Evolutionary conservation across 2,888 invertebrate species (phyloP).

Genomic region (Tiliacea aurago): DNA sequence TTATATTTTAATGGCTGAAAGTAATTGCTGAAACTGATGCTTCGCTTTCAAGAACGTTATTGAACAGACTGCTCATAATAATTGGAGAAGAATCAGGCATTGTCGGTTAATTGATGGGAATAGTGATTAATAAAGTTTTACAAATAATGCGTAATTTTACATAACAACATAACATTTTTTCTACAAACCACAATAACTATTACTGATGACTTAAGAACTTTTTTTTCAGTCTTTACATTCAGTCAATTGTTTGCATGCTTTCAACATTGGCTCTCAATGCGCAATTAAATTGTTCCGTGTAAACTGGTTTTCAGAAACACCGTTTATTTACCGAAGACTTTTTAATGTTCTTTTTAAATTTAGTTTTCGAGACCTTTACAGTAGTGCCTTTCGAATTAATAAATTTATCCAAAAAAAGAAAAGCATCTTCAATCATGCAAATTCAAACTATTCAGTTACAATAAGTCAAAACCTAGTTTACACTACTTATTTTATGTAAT

Average conservation of each 20-base stretch:
- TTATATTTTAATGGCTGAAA: conserved; percentile 54
- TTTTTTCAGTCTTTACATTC: not conserved
- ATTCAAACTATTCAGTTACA: not conserved
- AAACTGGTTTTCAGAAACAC: not conserved
- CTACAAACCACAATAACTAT: no score
- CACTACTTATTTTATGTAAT: not conserved
- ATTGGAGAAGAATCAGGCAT: no score
- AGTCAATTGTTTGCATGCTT: not conserved
- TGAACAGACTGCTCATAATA: conserved; percentile 19
- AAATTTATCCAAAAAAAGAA: not conserved
- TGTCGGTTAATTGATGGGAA: no score
- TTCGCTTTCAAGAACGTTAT: conserved; percentile 1
- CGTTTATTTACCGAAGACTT: not conserved
- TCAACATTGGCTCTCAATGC: not conserved
- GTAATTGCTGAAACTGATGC: conserved; percentile 49
- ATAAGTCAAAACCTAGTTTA: not conserved
- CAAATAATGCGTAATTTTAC: no score
- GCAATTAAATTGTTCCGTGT: not conserved
- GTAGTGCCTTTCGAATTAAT: not conserved
- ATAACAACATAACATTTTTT: no score
- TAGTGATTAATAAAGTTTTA: no score
- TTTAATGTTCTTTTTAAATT: not conserved
- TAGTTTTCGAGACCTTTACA: not conserved
- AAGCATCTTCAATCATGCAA: conserved; percentile 4
- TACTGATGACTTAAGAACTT: not conserved